Evolutionary conservation across 2,113 vertebrate species (phyloP), one percentile per base, ranked within the genome.

Genomic region (Globicephala melas): DNA sequence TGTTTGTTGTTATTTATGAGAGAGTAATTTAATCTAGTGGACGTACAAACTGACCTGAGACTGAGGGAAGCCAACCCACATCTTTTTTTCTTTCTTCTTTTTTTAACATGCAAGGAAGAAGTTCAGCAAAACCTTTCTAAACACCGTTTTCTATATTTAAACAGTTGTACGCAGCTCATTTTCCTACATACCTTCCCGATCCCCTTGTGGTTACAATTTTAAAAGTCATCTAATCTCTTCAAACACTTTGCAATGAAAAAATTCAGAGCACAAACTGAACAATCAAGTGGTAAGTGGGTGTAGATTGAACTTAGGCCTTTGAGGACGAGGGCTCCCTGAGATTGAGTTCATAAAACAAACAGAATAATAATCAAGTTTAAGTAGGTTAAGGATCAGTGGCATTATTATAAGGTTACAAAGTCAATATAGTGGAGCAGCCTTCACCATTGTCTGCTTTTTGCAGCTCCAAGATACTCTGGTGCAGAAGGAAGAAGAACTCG

Each of bases 401-500:
- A 81, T 96, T 97, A 95, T 86, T 97, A 97, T 97, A 98, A 95
- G 53, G 92, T 98, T 99, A 98, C 98, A 98, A 96, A 98, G 95
- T 98, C 98, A 99, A 98, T 95, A 98, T 1, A 63, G 70, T 53
- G 44, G 50, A 38, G 55, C 26, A 36, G 55, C 38, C 95, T 96
- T 98, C 88, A 98, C 97, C 89, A 89, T 58, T 98, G 97, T 98
- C 86, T 98, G 82, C 98, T 36, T 96, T 98, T 93, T 96, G 47
- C 98, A 99, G 99, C 99, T 99, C 26, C 99, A 99, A 98, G 99
- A 99, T 95, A 99, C 99, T 23, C 98, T 99, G 96, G 97, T 99
- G 89, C 99, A 99, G 98, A 99, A 99, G 96, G 99, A 99, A 97
- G 99, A 99, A 98, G 99, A 99, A 98, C 99, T 99, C 93, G 99